A percentile compares a stretch with the other conserved stretches of the same genome.
These are phyloP conservation scores for Arion vulgaris DNA, from an alignment of 1,140 invertebrate species.

Conservation along the genomic window DNA sequence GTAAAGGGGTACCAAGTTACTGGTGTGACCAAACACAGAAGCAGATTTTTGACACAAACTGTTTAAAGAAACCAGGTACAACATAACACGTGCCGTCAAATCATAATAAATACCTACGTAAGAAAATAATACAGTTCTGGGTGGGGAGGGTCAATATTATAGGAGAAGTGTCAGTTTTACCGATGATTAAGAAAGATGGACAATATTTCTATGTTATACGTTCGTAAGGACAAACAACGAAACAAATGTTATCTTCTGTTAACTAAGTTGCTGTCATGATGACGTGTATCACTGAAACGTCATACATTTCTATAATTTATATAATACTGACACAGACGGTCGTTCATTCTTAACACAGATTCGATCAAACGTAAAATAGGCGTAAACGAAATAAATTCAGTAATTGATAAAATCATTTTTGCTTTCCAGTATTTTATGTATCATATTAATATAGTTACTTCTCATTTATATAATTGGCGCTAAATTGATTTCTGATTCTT, in stretches of 20 bases:
- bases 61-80: neutral
- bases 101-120: too few species aligned
- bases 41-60: slow-evolving; percentile 11
- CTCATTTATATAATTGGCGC: too few species aligned
- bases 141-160: too few species aligned
- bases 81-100: neutral
- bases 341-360: neutral
- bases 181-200: too few species aligned
- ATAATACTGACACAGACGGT: neutral
- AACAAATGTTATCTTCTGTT: too few species aligned
- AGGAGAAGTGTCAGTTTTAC: too few species aligned
- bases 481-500: too few species aligned
- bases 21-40: slow-evolving; percentile 43
- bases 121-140: too few species aligned
- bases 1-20: slow-evolving; percentile 22
- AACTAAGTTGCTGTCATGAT: too few species aligned
- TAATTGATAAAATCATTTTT: neutral
- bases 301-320: neutral
- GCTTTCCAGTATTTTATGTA: neutral
- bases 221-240: too few species aligned
- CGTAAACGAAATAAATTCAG: neutral
- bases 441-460: neutral
- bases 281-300: too few species aligned
- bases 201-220: too few species aligned
- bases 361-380: neutral